phyloP scores from a whole-genome alignment of 2,113 vertebrate species.

The Triplophysa siluroides region DNA sequence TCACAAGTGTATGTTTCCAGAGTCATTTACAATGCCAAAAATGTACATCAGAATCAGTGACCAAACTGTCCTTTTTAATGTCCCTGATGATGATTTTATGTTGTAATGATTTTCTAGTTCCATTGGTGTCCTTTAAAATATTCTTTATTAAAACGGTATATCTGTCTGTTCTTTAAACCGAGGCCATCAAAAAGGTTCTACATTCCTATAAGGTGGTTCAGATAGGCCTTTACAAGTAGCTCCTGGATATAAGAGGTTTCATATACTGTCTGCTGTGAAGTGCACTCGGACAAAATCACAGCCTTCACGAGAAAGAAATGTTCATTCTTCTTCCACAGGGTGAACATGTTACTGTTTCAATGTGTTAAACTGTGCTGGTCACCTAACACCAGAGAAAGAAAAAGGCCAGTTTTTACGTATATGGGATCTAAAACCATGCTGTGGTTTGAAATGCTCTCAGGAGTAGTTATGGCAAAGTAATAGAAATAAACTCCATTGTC shows the following conservation, averaged over 20 bases:
- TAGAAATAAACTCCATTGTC: no score
- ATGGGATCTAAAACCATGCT: neutral
- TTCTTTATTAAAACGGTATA: neutral
- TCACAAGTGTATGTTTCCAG: no score
- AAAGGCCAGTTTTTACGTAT: neutral
- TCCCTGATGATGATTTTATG: no score
- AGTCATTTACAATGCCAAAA: no score
- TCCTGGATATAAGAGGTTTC: neutral
- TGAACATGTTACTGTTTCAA: neutral
- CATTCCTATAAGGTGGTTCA: neutral
- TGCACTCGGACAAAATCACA: neutral
- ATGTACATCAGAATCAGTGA: no score
- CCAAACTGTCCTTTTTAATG: no score
- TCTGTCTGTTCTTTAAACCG: neutral
- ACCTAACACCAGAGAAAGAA: neutral
- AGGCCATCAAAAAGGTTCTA: neutral
- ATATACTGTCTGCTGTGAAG: conserved; percentile 2
- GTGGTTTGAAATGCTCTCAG: neutral
- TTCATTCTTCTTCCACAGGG: neutral
- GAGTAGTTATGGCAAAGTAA: no score
- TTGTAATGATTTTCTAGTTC: neutral
- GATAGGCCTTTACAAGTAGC: neutral
- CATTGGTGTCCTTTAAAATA: neutral
- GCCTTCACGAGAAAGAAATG: neutral
- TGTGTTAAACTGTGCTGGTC: neutral